A percentile compares a stretch with the other conserved stretches of the same genome.
Evolutionary conservation across 2,797 vertebrate species (phyloP).

Genomic region (Muscicapa comitata): DNA sequence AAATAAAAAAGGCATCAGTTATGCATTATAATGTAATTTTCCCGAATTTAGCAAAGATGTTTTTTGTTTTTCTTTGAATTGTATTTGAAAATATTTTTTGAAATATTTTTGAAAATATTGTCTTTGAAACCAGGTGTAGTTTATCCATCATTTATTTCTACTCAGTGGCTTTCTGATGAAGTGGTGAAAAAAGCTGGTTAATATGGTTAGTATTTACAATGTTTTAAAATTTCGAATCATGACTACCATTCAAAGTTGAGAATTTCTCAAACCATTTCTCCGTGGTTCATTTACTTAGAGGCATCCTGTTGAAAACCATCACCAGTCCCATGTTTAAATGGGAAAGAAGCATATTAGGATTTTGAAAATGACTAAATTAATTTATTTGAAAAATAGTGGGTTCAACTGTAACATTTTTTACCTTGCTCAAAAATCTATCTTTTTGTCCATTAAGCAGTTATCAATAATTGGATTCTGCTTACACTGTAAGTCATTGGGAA

Average conservation of each 20-base stretch:
- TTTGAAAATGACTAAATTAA: neutral
- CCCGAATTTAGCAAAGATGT: neutral
- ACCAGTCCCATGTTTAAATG: neutral
- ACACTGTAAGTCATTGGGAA: neutral
- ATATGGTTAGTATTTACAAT: neutral
- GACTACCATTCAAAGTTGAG: neutral
- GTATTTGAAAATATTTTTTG: neutral
- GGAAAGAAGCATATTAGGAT: neutral
- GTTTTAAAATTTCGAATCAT: neutral
- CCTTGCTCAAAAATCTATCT: neutral
- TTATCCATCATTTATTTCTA: neutral
- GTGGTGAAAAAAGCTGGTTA: neutral
- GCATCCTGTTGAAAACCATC: neutral
- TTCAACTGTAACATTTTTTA: neutral
- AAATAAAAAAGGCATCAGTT: neutral
- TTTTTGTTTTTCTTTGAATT: neutral
- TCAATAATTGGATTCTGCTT: neutral
- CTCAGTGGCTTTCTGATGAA: neutral
- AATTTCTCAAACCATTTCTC: neutral
- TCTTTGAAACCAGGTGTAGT: neutral
- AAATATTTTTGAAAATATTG: too few species aligned
- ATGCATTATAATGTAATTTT: neutral
- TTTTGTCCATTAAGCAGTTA: neutral
- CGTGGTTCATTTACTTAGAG: neutral
- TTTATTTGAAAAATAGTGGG: neutral